These are phyloP conservation scores for Bombus terrestris DNA, from an alignment of 1,140 invertebrate genomes.

Conservation along the genomic window DNA sequence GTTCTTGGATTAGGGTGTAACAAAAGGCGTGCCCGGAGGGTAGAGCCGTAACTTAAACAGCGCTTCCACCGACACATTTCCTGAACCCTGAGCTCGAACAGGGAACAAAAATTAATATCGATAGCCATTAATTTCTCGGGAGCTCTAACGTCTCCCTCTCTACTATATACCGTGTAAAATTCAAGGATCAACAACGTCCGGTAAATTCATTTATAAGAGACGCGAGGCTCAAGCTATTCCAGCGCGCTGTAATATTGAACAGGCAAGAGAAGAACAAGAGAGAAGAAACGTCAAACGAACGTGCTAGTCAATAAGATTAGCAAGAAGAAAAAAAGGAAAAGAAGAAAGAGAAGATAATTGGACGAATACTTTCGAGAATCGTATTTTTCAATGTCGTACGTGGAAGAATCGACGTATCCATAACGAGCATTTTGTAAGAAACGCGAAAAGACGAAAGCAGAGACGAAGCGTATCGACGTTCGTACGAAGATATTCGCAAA, in stretches of 20 bases:
- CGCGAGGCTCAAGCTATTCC: neutral
- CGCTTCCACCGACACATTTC: neutral
- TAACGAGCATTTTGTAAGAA: too few relatives aligned
- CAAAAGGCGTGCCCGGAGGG: neutral
- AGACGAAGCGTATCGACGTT: too few relatives aligned
- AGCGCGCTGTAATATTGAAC: too few relatives aligned
- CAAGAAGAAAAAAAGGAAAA: neutral
- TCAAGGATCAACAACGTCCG: neutral
- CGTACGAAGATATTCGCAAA: too few relatives aligned
- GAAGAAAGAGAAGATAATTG: neutral
- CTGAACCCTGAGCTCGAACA: neutral
- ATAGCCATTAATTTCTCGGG: constrained; percentile 18
- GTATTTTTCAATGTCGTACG: too few relatives aligned
- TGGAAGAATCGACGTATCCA: too few relatives aligned
- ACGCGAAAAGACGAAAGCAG: too few relatives aligned
- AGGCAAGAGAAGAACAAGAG: too few relatives aligned
- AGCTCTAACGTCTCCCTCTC: neutral
- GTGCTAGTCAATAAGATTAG: neutral
- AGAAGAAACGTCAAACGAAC: too few relatives aligned
- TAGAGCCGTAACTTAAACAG: constrained; percentile 5
- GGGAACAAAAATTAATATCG: constrained; percentile 28
- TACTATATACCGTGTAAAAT: neutral
- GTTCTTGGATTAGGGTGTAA: neutral
- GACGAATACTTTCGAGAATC: neutral
- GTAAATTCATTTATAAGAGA: neutral